Conservation (phyloP, 2,113 vertebrate genomes). For the Ploceus nigricollis region DNA sequence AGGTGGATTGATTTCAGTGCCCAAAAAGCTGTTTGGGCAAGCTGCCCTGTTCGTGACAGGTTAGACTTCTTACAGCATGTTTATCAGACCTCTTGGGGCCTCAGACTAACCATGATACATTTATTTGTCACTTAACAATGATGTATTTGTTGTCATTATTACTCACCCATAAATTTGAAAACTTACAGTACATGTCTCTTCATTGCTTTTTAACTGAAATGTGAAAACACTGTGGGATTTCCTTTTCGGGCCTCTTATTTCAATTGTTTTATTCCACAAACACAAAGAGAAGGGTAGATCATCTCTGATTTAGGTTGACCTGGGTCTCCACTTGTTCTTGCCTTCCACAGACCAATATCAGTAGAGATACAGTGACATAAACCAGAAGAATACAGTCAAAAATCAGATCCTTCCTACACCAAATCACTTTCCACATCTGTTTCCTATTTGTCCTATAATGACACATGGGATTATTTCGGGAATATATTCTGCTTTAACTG, state of each 20-base stretch:
- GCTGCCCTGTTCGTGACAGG: not conserved
- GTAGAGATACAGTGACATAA: conserved; percentile 15
- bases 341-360: not conserved
- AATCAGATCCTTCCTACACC: conserved; percentile 20
- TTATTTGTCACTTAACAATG: not conserved
- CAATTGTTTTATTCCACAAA: not conserved
- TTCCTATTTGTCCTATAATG: conserved; percentile 30
- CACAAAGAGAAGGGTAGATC: not conserved
- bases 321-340: not conserved
- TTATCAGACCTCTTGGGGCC: not conserved
- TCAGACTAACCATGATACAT: not conserved
- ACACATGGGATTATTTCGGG: conserved; percentile 3
- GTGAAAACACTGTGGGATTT: conserved; percentile 11
- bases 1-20: not conserved
- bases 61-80: not conserved
- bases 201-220: conserved; percentile 15
- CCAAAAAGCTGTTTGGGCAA: not conserved
- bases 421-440: conserved; percentile 44
- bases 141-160: conserved; percentile 10
- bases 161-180: conserved; percentile 5
- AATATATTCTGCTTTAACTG: conserved; percentile 35
- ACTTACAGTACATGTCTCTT: not conserved
- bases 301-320: not conserved
- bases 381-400: conserved; percentile 29
- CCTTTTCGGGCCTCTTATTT: not conserved